Conservation (phyloP, 2,888 invertebrate genomes). For the Caenorhabditis sinica region DNA sequence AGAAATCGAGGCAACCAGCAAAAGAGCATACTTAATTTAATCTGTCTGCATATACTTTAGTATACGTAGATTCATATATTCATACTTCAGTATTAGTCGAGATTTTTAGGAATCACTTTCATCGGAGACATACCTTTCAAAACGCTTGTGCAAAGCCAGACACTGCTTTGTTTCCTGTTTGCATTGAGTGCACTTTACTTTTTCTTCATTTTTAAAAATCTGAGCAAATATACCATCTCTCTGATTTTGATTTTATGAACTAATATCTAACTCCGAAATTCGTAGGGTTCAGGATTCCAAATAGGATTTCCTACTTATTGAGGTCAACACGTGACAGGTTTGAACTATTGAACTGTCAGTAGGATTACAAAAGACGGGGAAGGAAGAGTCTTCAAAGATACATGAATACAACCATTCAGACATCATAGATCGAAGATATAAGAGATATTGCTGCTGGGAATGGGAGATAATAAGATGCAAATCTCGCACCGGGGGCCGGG, state of each 20-base stretch:
- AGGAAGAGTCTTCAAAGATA: too few relatives aligned
- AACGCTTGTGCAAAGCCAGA: background rate
- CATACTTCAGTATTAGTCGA: background rate
- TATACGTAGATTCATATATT: background rate
- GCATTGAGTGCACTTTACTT: constrained; percentile 37
- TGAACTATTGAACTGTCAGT: too few relatives aligned
- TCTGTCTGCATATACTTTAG: constrained; percentile 11
- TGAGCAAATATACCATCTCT: background rate
- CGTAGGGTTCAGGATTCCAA: background rate
- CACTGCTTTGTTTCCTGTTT: constrained; percentile 28
- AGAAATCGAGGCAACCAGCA: background rate
- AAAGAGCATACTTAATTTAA: constrained; percentile 21
- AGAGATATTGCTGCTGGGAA: constrained; percentile 20
- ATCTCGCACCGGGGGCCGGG: constrained; percentile 56
- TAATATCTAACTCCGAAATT: background rate
- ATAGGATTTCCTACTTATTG: background rate
- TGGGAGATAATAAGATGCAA: constrained; percentile 45
- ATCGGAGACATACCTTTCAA: too few relatives aligned
- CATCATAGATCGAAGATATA: constrained; percentile 21
- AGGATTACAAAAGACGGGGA: too few relatives aligned
- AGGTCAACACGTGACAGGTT: background rate
- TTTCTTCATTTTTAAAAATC: constrained; percentile 13
- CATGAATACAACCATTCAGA: constrained; percentile 3
- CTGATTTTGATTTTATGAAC: background rate
- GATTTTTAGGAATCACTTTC: background rate